These are phyloP conservation scores for Petrolisthes cinctipes DNA, from an alignment of 2,888 invertebrate genomes.

Conservation along the genomic window DNA sequence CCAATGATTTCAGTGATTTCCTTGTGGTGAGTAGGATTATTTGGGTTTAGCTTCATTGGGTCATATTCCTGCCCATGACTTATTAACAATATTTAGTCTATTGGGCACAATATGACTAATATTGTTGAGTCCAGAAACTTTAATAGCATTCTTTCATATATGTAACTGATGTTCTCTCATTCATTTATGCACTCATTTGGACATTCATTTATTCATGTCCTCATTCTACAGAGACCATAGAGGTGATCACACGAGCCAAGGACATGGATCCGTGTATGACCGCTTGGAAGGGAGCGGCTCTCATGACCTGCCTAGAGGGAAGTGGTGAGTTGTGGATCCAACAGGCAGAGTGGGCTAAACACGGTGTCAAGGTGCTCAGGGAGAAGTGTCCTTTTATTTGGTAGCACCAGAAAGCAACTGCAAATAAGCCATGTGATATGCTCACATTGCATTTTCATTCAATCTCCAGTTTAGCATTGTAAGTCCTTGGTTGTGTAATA, in stretches of 20 bases:
- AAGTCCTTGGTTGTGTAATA: background rate
- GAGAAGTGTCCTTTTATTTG: conserved; percentile 88
- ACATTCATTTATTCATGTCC: background rate
- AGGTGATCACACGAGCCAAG: conserved; percentile 90
- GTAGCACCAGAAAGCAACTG: conserved; percentile 62
- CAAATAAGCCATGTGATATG: background rate
- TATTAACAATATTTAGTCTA: no score
- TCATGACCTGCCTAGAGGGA: conserved; percentile 80
- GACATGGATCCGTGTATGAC: conserved; percentile 92
- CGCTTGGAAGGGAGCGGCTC: conserved; percentile 94
- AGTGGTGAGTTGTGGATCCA: conserved; percentile 86
- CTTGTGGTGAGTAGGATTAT: no score
- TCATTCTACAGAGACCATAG: conserved; percentile 77
- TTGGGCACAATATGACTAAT: no score
- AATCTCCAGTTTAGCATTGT: background rate
- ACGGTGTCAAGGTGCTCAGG: conserved; percentile 85
- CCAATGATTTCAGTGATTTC: no score
- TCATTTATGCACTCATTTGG: background rate
- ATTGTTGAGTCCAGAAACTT: no score
- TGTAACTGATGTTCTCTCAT: background rate
- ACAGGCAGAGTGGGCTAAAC: conserved; percentile 86
- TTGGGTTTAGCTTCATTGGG: no score
- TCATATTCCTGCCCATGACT: no score
- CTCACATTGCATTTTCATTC: background rate
- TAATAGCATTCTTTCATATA: no score